phyloP scores from a whole-genome alignment of 2,113 vertebrate species.

The Opisthocomus hoazin region DNA sequence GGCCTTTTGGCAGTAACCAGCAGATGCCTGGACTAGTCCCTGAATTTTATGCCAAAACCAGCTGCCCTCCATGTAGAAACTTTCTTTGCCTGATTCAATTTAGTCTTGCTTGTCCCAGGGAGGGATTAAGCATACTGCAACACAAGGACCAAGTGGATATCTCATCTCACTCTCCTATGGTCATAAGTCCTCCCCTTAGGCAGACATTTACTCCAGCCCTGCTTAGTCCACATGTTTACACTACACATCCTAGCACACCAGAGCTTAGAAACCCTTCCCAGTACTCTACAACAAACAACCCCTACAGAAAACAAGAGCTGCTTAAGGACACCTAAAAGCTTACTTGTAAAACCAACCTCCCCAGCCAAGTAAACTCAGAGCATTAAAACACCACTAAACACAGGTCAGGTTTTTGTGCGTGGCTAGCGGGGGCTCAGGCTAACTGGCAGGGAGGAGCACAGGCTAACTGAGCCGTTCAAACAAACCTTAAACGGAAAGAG shows the following conservation, averaged over 20 bases:
- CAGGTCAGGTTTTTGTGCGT: neutral
- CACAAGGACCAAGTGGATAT: neutral
- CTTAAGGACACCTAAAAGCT: neutral
- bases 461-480: neutral
- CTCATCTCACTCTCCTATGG: neutral
- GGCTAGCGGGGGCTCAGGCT: neutral
- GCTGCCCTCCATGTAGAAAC: neutral
- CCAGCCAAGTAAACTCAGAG: neutral
- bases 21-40: neutral
- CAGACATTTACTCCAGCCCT: neutral
- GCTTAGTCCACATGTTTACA: neutral
- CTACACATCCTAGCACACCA: neutral
- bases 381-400: neutral
- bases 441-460: neutral
- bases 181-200: neutral
- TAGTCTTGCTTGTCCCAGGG: neutral
- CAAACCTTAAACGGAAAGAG: neutral
- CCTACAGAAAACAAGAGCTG: neutral
- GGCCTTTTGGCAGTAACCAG: neutral
- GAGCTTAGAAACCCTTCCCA: neutral
- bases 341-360: neutral
- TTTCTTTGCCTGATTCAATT: neutral
- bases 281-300: accelerated
- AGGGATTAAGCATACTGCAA: neutral
- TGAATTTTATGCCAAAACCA: neutral